These are phyloP conservation scores for Nasonovia ribisnigri DNA, from an alignment of 2,888 invertebrate genomes.

Conservation along the genomic window DNA sequence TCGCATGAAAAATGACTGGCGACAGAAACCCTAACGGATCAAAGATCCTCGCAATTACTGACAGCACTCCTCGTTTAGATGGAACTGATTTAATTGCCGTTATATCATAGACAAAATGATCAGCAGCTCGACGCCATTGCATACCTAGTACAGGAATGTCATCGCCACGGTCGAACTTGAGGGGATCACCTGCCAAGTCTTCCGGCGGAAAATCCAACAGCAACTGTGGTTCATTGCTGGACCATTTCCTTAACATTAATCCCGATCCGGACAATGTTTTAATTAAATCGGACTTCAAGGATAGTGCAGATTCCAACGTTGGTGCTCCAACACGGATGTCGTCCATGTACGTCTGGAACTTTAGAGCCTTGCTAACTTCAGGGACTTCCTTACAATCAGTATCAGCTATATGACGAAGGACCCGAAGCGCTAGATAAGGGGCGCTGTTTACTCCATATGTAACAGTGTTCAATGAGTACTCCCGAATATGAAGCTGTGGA, in stretches of 20 bases:
- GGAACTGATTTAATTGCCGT: not conserved
- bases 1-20: not conserved
- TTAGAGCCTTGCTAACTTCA: not conserved
- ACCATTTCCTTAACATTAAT: not conserved
- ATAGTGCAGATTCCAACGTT: not conserved
- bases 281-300: not conserved
- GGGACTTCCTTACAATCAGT: not conserved
- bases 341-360: not conserved
- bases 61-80: not conserved
- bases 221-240: not conserved
- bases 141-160: not conserved
- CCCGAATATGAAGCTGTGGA: not conserved
- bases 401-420: not conserved
- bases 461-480: not conserved
- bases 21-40: too few species aligned
- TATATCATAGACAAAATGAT: not conserved
- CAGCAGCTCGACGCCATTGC: not conserved
- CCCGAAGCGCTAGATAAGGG: not conserved
- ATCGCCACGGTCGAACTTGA: not conserved
- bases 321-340: not conserved
- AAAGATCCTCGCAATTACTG: too few species aligned
- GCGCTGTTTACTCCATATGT: too few species aligned
- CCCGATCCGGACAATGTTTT: not conserved
- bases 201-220: not conserved
- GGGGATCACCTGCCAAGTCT: not conserved